phyloP scores from a whole-genome alignment of 2,888 invertebrate species.

The Eurois occulta region DNA sequence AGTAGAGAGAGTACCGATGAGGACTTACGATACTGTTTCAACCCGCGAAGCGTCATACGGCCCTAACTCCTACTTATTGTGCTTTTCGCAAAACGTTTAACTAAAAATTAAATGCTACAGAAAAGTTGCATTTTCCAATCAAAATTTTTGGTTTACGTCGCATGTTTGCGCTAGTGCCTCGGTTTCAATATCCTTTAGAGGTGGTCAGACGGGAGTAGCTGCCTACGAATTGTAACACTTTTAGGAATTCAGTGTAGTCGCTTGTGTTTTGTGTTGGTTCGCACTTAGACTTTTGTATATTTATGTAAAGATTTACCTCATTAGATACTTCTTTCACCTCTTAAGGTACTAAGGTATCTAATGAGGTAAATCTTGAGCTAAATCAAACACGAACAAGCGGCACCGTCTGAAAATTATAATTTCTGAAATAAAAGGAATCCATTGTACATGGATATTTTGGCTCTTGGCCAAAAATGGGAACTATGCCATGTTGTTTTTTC shows the following conservation, averaged over 20 bases:
- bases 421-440: background rate
- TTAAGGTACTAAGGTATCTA: no score
- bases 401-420: background rate
- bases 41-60: no score
- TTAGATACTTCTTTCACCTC: no score
- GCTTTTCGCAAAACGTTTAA: no score
- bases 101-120: background rate
- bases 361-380: no score
- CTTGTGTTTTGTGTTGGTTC: conserved; percentile 6
- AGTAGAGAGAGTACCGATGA: no score
- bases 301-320: background rate
- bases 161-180: background rate
- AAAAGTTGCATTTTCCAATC: background rate
- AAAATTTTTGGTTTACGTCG: background rate
- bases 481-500: background rate
- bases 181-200: background rate
- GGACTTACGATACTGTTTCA: no score
- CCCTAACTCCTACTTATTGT: no score
- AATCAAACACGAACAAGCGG: background rate
- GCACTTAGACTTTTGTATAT: background rate
- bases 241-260: background rate
- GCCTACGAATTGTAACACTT: background rate
- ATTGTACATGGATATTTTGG: background rate
- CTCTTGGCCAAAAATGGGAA: background rate
- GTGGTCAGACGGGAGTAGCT: background rate